Base-by-base conservation (phyloP, 2,113 vertebrate genomes). In the Anthoscopus minutus region DNA sequence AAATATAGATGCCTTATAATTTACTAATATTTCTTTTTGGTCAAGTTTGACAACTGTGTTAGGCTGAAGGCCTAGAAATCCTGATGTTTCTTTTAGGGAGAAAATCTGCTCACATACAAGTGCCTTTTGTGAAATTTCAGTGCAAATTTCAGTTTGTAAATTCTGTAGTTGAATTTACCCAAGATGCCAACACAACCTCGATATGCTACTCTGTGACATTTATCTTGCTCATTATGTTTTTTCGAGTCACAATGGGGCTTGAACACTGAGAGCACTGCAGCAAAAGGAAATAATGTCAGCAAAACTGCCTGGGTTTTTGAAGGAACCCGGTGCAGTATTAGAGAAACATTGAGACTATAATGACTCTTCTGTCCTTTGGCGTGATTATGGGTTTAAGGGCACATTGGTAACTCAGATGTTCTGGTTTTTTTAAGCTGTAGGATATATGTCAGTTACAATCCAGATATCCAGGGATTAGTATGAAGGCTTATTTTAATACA, bases 401-500 rank as follows among this genome's bases (percentile, higher is more conserved):
- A 73, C 48, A 47, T 31, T 37, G n/a, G 78, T 87, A 93, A 89
- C 87, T 91, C 57, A 58, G 27, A 94, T 86, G 21, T 82, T 88
- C 81, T 86, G 27, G 42, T 82, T 86, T 95, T n/a, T 85, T 89
- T 79, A 76, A 93, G 54, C 70, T 82, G 78, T 62, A 65, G 54
- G 33, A 93, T 92, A 61, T 80, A 77, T 89, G 70, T 88, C 91
- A 86, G 66, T 94, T 89, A 65, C 86, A 93, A 92, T 89, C 71
- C 87, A 91, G 42, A 92, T 70, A 82, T 54, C 64, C 66, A 83
- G 51, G 87, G 87, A 66, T 95, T 94, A 94, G 38, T 92, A 95
- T 72, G 67, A 86, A 62, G 60, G 87, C 33, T 93, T 89, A 93
- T 83, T 97, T 95, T 92, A 88, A 89, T 91, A 81, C 33, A 82